Evolutionary conservation across 2,797 vertebrate genomes (phyloP), one percentile per base, ranked within the genome.

Genomic region (Orientallactaga sibirica): DNA sequence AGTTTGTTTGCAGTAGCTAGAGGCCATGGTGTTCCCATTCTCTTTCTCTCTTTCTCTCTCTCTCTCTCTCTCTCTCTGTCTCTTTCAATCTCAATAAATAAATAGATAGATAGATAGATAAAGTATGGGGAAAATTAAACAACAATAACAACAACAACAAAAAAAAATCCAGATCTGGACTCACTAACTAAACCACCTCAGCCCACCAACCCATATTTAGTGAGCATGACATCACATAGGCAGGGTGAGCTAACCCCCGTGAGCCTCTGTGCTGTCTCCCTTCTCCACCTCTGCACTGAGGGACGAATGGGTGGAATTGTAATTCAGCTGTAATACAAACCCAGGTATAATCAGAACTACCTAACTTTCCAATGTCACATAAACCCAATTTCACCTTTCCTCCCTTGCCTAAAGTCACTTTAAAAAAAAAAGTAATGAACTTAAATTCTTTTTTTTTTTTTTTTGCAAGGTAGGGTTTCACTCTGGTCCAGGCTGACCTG

Each of bases 241-340:
- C 52, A 75, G 19, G 84, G 48, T 43, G 62, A 88, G n/a, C 61
- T 78, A 18, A 86, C 85, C 67, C 14, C 18, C n/a, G 1, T n/a
- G 77, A 64, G 4, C 18, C 14, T 67, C 70, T 25, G 3, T 1
- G 3, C 12, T 7, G 14, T 43, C 24, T 64, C 71, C 55, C 27
- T n/a, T 48, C 61, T 86, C 58, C 43, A 18, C 29, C 22, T 68
- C 64, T 80, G 58, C 80, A 70, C 24, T 33, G 5, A 77, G 68
- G n/a, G 64, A 81, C n/a, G 33, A 55, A 64, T 61, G 52, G 3
- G 14, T 41, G 55, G 37, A 75, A 41, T 5, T 87, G 7, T 9
- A 92, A 81, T 73, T 96, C n/a, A 82, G 37, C 67, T 89, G 91
- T 5, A 67, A 20, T 79, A 64, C 70, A 83, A 95, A 62, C 16